These are phyloP conservation scores for Pelmatolapia mariae DNA, from an alignment of 2,113 vertebrate genomes.

Conservation along the genomic window DNA sequence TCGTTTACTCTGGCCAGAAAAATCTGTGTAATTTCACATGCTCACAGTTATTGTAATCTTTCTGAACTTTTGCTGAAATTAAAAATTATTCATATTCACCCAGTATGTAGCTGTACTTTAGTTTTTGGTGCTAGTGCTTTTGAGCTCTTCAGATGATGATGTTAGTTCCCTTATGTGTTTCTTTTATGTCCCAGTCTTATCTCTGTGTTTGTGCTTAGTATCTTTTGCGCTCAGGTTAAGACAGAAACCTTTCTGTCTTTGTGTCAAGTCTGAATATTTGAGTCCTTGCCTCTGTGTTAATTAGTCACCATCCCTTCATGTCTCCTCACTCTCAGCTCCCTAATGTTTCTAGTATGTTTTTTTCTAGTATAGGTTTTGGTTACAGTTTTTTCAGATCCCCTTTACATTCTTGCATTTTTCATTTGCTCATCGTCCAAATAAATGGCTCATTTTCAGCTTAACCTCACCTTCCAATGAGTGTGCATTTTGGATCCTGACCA, in stretches of 20 bases:
- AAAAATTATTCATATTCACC: neutral
- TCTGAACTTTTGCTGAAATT: neutral
- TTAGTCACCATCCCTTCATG: neutral
- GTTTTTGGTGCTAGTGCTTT: too few species aligned
- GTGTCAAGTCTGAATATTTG: neutral
- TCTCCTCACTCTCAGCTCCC: neutral
- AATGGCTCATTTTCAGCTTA: neutral
- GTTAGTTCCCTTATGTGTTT: too few species aligned
- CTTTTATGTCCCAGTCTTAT: too few species aligned
- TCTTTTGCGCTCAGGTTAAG: fast-evolving
- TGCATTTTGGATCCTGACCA: neutral
- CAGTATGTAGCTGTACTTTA: too few species aligned
- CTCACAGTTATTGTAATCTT: neutral
- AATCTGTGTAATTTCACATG: neutral
- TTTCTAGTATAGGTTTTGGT: fast-evolving
- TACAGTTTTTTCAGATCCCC: neutral
- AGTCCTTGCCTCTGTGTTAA: neutral
- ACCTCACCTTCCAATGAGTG: neutral
- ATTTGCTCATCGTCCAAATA: neutral
- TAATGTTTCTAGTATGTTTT: neutral
- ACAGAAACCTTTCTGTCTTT: neutral
- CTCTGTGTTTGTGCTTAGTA: neutral
- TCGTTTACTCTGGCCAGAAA: neutral
- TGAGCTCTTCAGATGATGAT: too few species aligned
- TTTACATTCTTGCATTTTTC: neutral